These are phyloP conservation scores for Drosophila niveifrons DNA, from an alignment of 2,888 invertebrate species.

Conservation along the genomic window DNA sequence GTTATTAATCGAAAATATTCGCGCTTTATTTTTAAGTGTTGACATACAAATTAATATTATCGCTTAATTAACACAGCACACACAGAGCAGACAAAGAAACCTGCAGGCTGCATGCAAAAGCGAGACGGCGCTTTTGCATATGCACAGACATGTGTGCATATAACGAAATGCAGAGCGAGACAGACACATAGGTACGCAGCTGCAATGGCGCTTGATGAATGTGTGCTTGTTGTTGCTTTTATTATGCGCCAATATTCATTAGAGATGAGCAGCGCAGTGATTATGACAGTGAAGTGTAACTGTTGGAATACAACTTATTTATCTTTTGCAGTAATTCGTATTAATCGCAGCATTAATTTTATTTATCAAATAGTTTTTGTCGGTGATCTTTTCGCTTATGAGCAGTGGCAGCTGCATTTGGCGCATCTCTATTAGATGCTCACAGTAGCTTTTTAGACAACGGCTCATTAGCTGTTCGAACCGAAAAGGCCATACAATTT, in stretches of 20 bases:
- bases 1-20: constrained; percentile 79
- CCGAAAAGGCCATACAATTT: constrained; percentile 22
- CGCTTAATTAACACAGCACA: constrained; percentile 83
- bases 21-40: constrained; percentile 82
- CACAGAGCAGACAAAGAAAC: constrained; percentile 42
- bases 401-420: constrained; percentile 1
- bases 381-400: too few species aligned
- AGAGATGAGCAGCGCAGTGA: constrained; percentile 23
- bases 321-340: too few species aligned
- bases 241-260: constrained; percentile 17
- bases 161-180: constrained; percentile 23
- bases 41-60: constrained; percentile 85
- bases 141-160: constrained; percentile 9
- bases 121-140: constrained; percentile 9
- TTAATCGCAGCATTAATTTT: not conserved
- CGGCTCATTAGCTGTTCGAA: constrained; percentile 49
- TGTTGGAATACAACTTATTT: not conserved
- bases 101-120: constrained; percentile 6
- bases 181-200: constrained; percentile 14
- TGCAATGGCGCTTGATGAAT: constrained; percentile 30
- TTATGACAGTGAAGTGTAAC: not conserved
- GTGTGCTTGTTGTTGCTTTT: constrained; percentile 16
- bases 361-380: not conserved
- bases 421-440: constrained; percentile 37
- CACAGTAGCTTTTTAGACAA: constrained; percentile 24